These are phyloP conservation scores for Neofelis nebulosa DNA, from an alignment of 2,113 vertebrate genomes.

Conservation along the genomic window DNA sequence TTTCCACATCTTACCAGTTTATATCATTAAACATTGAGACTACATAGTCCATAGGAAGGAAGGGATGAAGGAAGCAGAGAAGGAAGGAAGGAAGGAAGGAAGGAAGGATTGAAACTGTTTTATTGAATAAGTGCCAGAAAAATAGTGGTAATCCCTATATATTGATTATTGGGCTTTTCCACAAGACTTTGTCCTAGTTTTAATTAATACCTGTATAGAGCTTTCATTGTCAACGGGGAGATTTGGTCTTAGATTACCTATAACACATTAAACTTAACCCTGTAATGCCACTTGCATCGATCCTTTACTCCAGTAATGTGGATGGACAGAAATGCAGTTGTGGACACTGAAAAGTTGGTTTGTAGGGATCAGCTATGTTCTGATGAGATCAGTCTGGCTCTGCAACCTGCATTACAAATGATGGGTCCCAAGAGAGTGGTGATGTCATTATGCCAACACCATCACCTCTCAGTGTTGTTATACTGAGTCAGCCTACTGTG, in stretches of 20 bases:
- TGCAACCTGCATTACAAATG: slow-evolving; percentile 74
- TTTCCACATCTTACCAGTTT: not conserved
- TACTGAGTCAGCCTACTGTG: slow-evolving; percentile 70
- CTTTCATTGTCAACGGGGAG: not conserved
- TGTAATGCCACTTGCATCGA: not conserved
- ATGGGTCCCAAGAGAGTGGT: slow-evolving; percentile 63
- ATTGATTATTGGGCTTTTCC: not conserved
- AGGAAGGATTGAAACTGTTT: not conserved
- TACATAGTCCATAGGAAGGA: not conserved
- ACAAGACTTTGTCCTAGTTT: not conserved
- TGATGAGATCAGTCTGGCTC: slow-evolving; percentile 64
- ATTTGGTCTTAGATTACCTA: not conserved
- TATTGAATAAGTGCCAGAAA: not conserved
- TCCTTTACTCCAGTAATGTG: not conserved
- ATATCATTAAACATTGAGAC: not conserved
- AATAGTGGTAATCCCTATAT: not conserved
- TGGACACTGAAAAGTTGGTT: not conserved
- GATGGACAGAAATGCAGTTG: not conserved
- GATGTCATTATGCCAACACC: slow-evolving; percentile 71
- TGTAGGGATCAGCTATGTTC: slow-evolving; percentile 48
- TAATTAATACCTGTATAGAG: not conserved
- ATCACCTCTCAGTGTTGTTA: slow-evolving; percentile 63
- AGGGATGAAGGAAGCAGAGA: fast-evolving
- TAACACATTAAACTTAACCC: not conserved
- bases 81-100: not conserved